Conservation (phyloP, 1,140 invertebrate species). For the Drosophila dunni region DNA sequence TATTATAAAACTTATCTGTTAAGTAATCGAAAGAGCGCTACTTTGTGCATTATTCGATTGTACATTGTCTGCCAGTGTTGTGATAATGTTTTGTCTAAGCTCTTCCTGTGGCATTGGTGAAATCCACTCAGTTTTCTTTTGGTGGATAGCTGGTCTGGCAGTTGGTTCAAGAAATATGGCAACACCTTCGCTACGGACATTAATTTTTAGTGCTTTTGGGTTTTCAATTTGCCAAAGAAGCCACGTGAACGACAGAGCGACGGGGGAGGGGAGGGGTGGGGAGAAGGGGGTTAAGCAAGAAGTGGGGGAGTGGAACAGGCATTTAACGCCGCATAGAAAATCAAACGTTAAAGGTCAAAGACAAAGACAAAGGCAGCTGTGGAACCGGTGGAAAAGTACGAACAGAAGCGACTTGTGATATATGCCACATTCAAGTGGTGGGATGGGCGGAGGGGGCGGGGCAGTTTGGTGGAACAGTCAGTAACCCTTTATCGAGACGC, state of each 20-base stretch:
- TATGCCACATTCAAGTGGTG: conserved; percentile 39
- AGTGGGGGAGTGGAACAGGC: conserved; percentile 15
- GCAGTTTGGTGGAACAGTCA: conserved; percentile 7
- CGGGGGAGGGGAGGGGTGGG: neutral
- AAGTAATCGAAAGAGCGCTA: neutral
- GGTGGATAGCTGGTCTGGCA: conserved; percentile 17
- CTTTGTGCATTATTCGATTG: neutral
- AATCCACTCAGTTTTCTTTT: neutral
- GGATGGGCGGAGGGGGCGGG: neutral
- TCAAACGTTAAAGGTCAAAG: conserved; percentile 76
- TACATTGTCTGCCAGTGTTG: neutral
- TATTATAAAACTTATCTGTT: neutral
- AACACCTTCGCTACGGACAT: conserved; percentile 78
- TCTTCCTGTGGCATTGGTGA: neutral
- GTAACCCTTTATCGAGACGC: conserved; percentile 75
- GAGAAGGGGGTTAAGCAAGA: neutral
- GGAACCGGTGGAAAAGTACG: conserved; percentile 18
- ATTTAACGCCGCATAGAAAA: conserved; percentile 80
- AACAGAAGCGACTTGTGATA: conserved; percentile 63
- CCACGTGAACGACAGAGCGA: conserved; percentile 59
- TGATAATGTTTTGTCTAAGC: neutral
- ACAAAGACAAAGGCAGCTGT: conserved; percentile 41
- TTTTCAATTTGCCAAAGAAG: conserved; percentile 76
- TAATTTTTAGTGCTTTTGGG: conserved; percentile 79
- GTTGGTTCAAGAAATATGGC: conserved; percentile 50